Evolutionary conservation across 2,888 invertebrate genomes (phyloP).

Genomic region (Arenicola marina): DNA sequence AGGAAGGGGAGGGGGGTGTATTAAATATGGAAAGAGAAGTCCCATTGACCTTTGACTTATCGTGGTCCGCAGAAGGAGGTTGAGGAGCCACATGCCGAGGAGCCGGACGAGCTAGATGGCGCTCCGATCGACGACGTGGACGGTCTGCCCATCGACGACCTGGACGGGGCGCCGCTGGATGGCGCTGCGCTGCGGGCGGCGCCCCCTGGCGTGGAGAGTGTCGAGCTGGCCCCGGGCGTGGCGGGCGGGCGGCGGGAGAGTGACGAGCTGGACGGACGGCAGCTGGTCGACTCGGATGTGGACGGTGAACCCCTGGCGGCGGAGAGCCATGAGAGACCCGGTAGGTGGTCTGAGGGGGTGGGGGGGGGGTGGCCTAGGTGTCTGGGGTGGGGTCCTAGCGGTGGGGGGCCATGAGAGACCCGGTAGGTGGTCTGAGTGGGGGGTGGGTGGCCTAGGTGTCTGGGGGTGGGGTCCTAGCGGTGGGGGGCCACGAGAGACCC

Average conservation of each 20-base stretch:
- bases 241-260: slow-evolving; percentile 1
- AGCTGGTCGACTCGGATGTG: slow-evolving; percentile 4
- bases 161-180: slow-evolving; percentile 26
- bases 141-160: slow-evolving; percentile 44
- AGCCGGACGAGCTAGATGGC: slow-evolving; percentile 49
- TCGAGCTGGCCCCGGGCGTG: background rate
- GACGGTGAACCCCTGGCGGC: background rate
- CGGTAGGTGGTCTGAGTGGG: too few relatives aligned
- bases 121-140: slow-evolving; percentile 52
- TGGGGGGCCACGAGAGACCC: too few relatives aligned
- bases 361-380: too few relatives aligned
- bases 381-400: too few relatives aligned
- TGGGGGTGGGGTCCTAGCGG: too few relatives aligned
- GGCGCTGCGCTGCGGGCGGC: too few relatives aligned
- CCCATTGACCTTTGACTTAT: background rate
- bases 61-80: background rate
- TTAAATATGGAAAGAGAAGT: too few relatives aligned
- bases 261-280: slow-evolving; percentile 6
- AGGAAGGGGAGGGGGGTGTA: too few relatives aligned
- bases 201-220: background rate
- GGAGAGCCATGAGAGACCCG: background rate
- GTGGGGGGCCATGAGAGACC: too few relatives aligned
- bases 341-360: too few relatives aligned
- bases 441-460: too few relatives aligned
- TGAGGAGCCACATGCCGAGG: too few relatives aligned